A percentile compares a stretch with the other conserved stretches of the same genome.
Conservation (phyloP, 2,113 vertebrate species). For the Cyprinodon variegatus region DNA sequence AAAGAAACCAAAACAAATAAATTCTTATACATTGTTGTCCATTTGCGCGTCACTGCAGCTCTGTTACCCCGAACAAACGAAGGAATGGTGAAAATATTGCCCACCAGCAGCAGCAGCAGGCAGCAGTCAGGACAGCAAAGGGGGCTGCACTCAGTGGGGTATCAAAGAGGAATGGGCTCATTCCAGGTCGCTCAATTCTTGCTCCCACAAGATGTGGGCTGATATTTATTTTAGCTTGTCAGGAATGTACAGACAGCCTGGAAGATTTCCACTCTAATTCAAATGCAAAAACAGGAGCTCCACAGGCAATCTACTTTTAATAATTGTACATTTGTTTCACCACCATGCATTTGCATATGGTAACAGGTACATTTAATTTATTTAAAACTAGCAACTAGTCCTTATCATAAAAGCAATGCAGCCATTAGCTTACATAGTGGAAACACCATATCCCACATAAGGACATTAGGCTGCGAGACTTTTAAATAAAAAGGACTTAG, state of each 20-base stretch:
- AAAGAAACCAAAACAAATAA: conserved; percentile 51
- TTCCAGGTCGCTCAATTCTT: conserved; percentile 39
- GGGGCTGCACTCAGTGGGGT: conserved; percentile 57
- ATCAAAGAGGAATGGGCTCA: conserved; percentile 29
- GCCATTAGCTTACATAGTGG: conserved; percentile 1
- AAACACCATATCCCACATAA: conserved; percentile 18
- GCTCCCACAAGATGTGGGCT: conserved; percentile 40
- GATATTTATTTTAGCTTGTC: conserved; percentile 50
- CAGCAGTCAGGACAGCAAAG: conserved; percentile 73
- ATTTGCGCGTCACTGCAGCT: conserved; percentile 54
- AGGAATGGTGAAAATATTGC: conserved; percentile 79
- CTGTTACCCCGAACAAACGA: conserved; percentile 45
- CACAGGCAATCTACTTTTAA: conserved; percentile 17
- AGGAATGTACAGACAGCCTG: conserved; percentile 67
- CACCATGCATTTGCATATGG: conserved; percentile 6
- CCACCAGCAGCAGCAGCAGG: conserved; percentile 60
- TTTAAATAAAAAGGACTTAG: conserved; percentile 14
- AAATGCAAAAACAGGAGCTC: conserved; percentile 31
- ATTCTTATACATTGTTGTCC: conserved; percentile 70
- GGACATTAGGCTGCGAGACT: conserved; percentile 28
- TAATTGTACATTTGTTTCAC: conserved; percentile 26
- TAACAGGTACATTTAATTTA: conserved; percentile 6
- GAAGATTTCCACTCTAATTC: conserved; percentile 45
- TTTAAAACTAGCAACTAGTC: conserved; percentile 14
- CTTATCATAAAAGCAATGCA: conserved; percentile 25